Evolutionary conservation across 2,113 vertebrate species (phyloP), one percentile per base, ranked within the genome.

Genomic region (Oncorhynchus tshawytscha): DNA sequence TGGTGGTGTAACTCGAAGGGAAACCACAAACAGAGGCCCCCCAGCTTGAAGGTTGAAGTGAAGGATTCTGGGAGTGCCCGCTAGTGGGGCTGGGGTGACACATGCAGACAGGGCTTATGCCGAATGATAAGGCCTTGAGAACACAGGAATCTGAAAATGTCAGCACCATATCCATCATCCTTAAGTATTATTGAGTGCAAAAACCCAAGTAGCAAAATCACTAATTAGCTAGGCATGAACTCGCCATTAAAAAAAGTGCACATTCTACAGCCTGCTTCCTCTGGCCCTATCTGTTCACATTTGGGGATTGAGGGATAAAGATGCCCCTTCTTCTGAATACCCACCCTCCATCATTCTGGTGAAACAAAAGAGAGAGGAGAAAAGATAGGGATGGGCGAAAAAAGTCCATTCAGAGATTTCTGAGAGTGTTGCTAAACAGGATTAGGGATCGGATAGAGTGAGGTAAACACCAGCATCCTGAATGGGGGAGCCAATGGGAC

Each of bases 391-490:
- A 45, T 34, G 83, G 16, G 64, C 74, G 39, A 67, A 48, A 34
- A 49, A 51, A 18, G 85, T 59, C 82, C 84, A 86, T 90, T 91
- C 86, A 85, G 82, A 87, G 75, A 81, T 54, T 64, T 87, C 81
- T 85, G 81, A 88, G 87, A 88, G 90, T 88, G 86, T 92, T 87
- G 87, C 91, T 92, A 93, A 93, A 93, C 90, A 89, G 90, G 92
- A 94, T 94, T 94, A 93, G 51, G 87, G 84, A 87, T 84, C 85
- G 77, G 87, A 72, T 71, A 75, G 87, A 90, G 90, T 78, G 84
- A 85, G 87, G 92, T 91, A 91, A 94, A 92, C 88, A 91, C 86
- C 82, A 85, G 84, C 86, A 80, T 16, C 83, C 81, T 89, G 87
- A 88, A 91, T 90, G 87, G 86, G 84, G 81, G 48, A 69, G 34